Percentiles rank a stretch among this genome's conserved stretches.
These are phyloP conservation scores for Oncorhynchus masou DNA, from an alignment of 2,113 vertebrate genomes.

Conservation along the genomic window DNA sequence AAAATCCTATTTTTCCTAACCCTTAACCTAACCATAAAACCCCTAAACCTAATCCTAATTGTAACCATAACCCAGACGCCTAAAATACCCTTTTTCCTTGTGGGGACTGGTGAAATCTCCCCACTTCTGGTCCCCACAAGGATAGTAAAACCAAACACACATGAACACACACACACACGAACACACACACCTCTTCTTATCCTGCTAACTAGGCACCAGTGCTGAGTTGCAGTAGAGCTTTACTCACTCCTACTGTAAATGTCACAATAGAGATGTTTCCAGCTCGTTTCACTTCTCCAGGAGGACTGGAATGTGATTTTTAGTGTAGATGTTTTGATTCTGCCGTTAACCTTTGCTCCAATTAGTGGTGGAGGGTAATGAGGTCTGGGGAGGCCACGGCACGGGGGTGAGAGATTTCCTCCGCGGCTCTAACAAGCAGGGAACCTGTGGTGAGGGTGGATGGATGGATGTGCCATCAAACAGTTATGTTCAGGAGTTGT, in stretches of 20 bases:
- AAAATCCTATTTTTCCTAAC: no score
- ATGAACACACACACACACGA: not conserved
- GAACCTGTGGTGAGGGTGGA: not conserved
- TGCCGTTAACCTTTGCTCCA: slow-evolving; percentile 44
- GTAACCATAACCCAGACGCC: no score
- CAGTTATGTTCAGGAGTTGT: not conserved
- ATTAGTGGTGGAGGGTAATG: slow-evolving; percentile 33
- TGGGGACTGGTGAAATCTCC: not conserved
- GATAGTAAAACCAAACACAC: not conserved
- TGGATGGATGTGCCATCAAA: not conserved
- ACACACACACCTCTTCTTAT: not conserved
- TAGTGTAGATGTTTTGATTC: slow-evolving; percentile 9
- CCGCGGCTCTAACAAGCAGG: slow-evolving; percentile 21
- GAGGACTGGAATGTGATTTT: not conserved
- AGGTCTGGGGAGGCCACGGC: not conserved
- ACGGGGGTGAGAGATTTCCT: slow-evolving; percentile 3
- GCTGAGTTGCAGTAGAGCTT: no score
- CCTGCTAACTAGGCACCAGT: no score
- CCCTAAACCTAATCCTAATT: no score
- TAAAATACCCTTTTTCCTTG: no score
- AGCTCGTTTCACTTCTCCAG: no score
- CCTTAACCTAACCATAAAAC: no score
- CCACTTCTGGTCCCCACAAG: no score
- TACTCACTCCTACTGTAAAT: not conserved
- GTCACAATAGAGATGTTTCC: no score